phyloP scores from a whole-genome alignment of 1,140 invertebrate genomes.

The Acromyrmex heyeri region DNA sequence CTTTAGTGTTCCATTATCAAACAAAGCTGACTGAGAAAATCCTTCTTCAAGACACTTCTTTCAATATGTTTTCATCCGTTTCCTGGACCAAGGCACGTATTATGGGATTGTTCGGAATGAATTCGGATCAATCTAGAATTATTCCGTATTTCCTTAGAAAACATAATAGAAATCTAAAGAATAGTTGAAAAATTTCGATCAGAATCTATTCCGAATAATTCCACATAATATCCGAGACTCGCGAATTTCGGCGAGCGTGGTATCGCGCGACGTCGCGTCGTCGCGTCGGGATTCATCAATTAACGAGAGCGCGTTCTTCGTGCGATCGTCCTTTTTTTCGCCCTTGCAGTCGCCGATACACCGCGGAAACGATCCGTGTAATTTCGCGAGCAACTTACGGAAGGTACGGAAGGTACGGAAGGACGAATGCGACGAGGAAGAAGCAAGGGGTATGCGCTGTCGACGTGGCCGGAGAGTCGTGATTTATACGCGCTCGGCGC shows the following conservation, averaged over 20 bases:
- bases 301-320: not conserved
- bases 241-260: not conserved
- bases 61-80: not conserved
- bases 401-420: not conserved
- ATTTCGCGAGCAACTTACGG: slow-evolving; percentile 73
- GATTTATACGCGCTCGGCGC: slow-evolving; percentile 79
- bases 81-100: not conserved
- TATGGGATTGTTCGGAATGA: too few species aligned
- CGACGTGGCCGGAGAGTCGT: slow-evolving; percentile 70
- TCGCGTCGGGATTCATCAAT: slow-evolving; percentile 23
- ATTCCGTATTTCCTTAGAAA: too few species aligned
- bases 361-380: slow-evolving; percentile 78
- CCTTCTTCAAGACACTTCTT: not conserved
- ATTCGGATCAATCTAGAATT: too few species aligned
- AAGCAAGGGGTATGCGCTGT: slow-evolving; percentile 52
- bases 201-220: too few species aligned
- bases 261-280: not conserved
- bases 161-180: too few species aligned
- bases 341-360: slow-evolving; percentile 40
- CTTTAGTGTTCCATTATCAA: not conserved
- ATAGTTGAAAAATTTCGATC: too few species aligned
- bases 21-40: not conserved
- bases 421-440: not conserved
- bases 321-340: not conserved
- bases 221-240: not conserved